Evolutionary conservation across 2,888 invertebrate species (phyloP), one percentile per base, ranked within the genome.

Genomic region (Boloria selene): DNA sequence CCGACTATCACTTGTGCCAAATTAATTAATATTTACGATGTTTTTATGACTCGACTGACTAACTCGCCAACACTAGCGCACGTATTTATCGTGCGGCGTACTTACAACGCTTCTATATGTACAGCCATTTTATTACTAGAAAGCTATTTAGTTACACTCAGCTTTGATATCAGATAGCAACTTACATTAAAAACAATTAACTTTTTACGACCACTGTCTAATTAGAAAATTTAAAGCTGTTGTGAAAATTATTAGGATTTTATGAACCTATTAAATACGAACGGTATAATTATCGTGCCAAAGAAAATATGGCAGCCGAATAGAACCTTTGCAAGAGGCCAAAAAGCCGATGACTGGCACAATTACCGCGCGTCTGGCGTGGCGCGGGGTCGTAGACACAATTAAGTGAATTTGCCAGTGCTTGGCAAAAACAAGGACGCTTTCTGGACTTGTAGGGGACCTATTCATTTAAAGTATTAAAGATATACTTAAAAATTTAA

Each of bases 351-450:
- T 60, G 56, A 64, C 6, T 56, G 75, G 67, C 67, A 74, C 80
- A 86, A 89, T 88, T 87, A 86, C 81, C 73, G 81, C 83, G 83
- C 70, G 82, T 70, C 78, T 69, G 72, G 79, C 82, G 79, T 76
- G 82, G 77, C 80, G 75, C 77, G 81, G 82, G 81, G 82, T 83
- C 83, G 82, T 81, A 86, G 87, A 86, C 85, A 83, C 83, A 87
- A 90, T 91, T 90, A 90, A 85, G 75, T 84, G 82, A 90, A 90
- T 90, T 89, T 84, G 85, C 86, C 82, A 78, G 73, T 68, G 68
- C 66, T 68, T 65, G 66, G 75, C 83, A 89, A 90, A 90, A 90
- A 89, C 83, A 70, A 74, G 72, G 76, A 77, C 68, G 76, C 73
- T 75, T 74, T 72, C 74, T 75, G 73, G 55, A 70, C 67, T 54